Conservation (phyloP, 2,797 vertebrate species). For the Manis javanica region DNA sequence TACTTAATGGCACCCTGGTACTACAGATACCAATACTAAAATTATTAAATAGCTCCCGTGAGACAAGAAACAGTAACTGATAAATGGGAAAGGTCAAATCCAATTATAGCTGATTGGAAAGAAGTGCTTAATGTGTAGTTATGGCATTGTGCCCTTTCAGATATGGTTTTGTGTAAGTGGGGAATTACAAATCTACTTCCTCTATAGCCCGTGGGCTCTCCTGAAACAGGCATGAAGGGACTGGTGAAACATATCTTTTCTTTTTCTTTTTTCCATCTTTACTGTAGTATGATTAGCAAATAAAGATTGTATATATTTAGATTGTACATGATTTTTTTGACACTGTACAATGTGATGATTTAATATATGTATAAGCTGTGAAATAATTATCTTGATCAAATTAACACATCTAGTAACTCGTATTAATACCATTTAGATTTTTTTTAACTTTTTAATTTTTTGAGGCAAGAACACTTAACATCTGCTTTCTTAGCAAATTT, state of each 20-base stretch:
- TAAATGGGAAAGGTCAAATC: not conserved
- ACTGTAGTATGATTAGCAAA: not conserved
- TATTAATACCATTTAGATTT: no score
- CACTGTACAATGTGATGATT: not conserved
- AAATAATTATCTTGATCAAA: not conserved
- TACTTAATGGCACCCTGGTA: not conserved
- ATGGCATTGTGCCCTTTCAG: not conserved
- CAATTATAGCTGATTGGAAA: not conserved
- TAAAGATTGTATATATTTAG: not conserved
- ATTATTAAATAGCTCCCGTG: not conserved
- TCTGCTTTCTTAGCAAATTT: not conserved
- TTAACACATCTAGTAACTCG: not conserved
- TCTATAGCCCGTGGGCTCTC: not conserved
- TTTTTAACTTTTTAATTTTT: no score
- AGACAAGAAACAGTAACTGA: not conserved
- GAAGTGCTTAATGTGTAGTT: not conserved
- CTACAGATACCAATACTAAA: not conserved
- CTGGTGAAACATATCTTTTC: not conserved
- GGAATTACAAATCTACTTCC: not conserved
- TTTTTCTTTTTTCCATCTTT: not conserved
- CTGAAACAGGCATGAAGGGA: not conserved
- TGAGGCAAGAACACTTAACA: not conserved
- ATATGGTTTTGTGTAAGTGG: not conserved
- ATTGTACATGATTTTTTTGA: not conserved
- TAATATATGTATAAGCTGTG: rapidly evolving